Evolutionary conservation across 2,113 vertebrate species (phyloP).

Genomic region (Catharus fuscescens): DNA sequence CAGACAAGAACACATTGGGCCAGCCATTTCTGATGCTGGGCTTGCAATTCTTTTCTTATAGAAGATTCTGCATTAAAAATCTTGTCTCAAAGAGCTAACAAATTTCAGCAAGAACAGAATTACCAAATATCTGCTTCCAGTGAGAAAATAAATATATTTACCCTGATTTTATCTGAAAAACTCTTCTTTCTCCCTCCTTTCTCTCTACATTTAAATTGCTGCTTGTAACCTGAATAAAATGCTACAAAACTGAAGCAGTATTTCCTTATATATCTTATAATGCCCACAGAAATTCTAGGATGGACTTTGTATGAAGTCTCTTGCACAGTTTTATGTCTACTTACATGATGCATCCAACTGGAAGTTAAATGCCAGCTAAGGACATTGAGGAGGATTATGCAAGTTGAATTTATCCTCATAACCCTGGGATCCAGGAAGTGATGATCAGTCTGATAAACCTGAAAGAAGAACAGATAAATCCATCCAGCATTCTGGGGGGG

Average conservation of each 20-base stretch:
- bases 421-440: background rate
- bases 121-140: background rate
- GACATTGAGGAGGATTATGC: background rate
- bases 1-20: background rate
- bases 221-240: background rate
- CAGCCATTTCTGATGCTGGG: rapidly evolving
- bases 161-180: background rate
- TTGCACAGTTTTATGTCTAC: background rate
- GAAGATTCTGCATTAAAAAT: background rate
- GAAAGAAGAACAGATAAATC: background rate
- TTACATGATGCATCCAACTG: background rate
- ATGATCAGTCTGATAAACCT: background rate
- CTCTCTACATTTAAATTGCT: background rate
- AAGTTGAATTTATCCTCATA: background rate
- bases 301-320: background rate
- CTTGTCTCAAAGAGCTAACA: background rate
- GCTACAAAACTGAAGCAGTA: background rate
- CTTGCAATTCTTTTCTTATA: background rate
- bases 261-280: background rate
- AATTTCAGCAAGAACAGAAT: background rate
- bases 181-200: background rate
- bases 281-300: background rate
- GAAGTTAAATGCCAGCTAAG: background rate
- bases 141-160: background rate
- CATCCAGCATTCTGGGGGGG: background rate